A percentile compares a stretch with the other conserved stretches of the same genome.
Conservation (phyloP, 1,140 invertebrate genomes). For the Drosophila mayri region DNA sequence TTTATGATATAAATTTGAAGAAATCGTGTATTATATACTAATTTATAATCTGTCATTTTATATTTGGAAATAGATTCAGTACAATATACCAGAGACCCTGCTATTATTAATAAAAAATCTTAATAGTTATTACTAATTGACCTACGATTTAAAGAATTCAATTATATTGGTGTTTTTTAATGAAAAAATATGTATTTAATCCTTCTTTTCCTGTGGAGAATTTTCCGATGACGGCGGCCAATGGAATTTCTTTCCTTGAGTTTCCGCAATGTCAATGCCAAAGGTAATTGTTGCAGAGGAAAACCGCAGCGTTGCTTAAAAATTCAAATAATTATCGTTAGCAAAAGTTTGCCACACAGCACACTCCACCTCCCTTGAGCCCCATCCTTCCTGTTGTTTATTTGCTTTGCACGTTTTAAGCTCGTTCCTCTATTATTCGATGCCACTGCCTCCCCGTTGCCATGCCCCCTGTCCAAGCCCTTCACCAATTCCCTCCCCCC, state of each 20-base stretch:
- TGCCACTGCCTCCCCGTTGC: neutral
- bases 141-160: too few species aligned
- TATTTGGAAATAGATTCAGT: too few species aligned
- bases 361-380: neutral
- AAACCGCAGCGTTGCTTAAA: conserved; percentile 29
- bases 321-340: conserved; percentile 59
- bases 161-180: neutral
- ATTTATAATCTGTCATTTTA: too few species aligned
- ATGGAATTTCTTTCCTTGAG: neutral
- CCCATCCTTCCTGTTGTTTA: conserved; percentile 4
- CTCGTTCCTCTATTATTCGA: conserved; percentile 15
- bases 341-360: conserved; percentile 9
- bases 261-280: conserved; percentile 67
- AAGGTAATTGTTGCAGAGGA: conserved; percentile 39
- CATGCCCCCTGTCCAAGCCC: neutral
- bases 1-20: neutral
- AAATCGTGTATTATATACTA: too few species aligned
- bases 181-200: neutral
- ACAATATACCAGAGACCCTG: neutral
- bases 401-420: conserved; percentile 18
- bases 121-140: too few species aligned
- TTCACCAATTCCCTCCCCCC: neutral
- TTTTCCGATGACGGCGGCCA: neutral
- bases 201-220: too few species aligned
- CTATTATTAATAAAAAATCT: neutral